Base-by-base conservation (phyloP, 2,888 invertebrate genomes). In the Cantharis flavilabris region DNA sequence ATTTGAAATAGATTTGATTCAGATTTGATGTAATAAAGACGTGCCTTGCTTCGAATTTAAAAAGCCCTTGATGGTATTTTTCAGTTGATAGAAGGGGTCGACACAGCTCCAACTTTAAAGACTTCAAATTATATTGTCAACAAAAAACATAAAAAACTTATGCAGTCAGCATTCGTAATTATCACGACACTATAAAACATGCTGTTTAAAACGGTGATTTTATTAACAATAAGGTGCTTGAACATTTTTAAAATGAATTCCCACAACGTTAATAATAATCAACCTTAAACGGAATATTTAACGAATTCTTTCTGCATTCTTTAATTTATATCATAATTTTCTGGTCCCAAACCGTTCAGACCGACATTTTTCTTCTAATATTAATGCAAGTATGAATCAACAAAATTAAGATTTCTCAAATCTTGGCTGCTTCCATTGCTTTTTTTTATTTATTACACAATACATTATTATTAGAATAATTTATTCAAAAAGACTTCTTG, bases 21-120 rank as follows among this genome's bases (percentile, higher is more conserved):
- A 74, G 77, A 77, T 75, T 77, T 77, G 77, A 74, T 75, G 77
- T 72, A 77, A 77, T 77, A 77, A 77, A 77, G 75, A 75, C 72
- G 64, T 71, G 71, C 77, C 74, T 69, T 73, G 74, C 64, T 64
- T 69, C 62, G 75, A 72, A 75, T 75, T 67, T 71, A 71, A 77
- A 77, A 77, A 71, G 71, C 73, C 73, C 77, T 65, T 73, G 73
- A 73, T 71, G 73, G 71, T 73, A 76, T 76, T 76, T 77, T 72
- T 74, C 74, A 70, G 75, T 72, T 75, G 64, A 67, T 67, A 26
- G 65, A 67, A 67, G 23, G 49, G 65, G 65, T 67, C 65, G 65
- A 67, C n/a, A 7, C 65, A 23, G n/a, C 23, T 67, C 26, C 49
- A 49, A 49, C 49, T 23, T 67, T 67, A 67, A 67, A 67, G 11